These are phyloP conservation scores for Syngnathus typhle DNA, from an alignment of 2,113 vertebrate species.

Conservation along the genomic window DNA sequence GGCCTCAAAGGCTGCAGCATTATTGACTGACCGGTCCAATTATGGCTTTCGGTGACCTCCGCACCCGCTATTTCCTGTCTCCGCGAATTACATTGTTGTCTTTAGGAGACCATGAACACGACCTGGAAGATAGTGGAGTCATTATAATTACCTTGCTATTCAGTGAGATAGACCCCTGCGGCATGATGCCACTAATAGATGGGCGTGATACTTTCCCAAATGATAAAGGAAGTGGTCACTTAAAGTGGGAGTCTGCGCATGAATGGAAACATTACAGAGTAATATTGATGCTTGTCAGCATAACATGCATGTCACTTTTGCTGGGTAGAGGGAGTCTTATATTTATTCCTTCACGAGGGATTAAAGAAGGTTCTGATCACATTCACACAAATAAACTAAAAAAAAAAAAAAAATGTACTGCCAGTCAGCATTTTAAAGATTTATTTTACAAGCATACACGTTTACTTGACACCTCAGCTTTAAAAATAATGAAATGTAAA, in stretches of 20 bases:
- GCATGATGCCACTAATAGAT: slow-evolving; percentile 27
- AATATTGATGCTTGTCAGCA: slow-evolving; percentile 18
- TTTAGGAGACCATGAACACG: slow-evolving; percentile 31
- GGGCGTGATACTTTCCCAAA: slow-evolving; percentile 21
- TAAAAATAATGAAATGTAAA: neutral
- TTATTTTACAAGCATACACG: neutral
- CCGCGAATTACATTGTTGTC: slow-evolving; percentile 42
- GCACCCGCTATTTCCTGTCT: slow-evolving; percentile 48
- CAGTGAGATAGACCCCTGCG: slow-evolving; percentile 17
- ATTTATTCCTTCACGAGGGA: slow-evolving; percentile 14
- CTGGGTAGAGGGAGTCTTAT: slow-evolving; percentile 23
- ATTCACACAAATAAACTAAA: too few species aligned
- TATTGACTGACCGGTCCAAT: slow-evolving; percentile 53
- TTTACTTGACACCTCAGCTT: neutral
- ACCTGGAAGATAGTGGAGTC: slow-evolving; percentile 31
- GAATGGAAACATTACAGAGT: neutral
- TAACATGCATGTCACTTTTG: neutral
- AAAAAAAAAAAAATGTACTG: neutral
- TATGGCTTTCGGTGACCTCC: slow-evolving; percentile 54
- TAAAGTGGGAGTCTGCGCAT: slow-evolving; percentile 6
- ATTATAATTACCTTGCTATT: slow-evolving; percentile 46
- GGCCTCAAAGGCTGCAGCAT: slow-evolving; percentile 47
- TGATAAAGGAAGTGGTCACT: slow-evolving; percentile 27
- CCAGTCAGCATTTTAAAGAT: neutral
- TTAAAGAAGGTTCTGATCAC: neutral